Base-by-base conservation (phyloP, 2,797 vertebrate species). In the Spinus pinus region DNA sequence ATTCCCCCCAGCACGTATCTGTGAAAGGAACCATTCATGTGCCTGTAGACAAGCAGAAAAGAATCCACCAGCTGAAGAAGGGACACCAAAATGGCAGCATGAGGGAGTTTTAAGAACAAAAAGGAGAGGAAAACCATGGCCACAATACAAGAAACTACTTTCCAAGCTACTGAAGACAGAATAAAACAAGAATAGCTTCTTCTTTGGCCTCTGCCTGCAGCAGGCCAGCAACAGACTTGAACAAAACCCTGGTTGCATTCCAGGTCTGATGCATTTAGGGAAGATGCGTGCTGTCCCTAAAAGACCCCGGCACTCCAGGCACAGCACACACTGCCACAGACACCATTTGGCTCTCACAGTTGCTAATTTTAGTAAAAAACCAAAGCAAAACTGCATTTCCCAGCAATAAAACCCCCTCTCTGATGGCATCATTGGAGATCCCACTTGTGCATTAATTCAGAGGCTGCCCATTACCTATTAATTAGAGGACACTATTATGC, bases 391-490 rank as follows among this genome's bases (percentile, higher is more conserved):
- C 46, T 80, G 50, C 39, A 28, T 28, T 78, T 91, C 35, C 42
- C 80, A 65, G 72, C 84, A 78, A 57, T 86, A 92, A 96, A 89
- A 82, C 7, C 35, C 51, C 46, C 81, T 30, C 21, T 71, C 58
- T 35, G 12, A 66, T 44, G 42, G 56, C 57, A 91, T 35, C 61
- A 46, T 42, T 37, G 28, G 57, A 93, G 72, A 90, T 54, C 82
- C n/a, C 42, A 47, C n/a, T 88, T 8, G 12, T 7, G 7, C 15
- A 79, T 70, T 82, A 88, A 90, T 89, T 86, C 72, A 67, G 39
- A 83, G 35, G 37, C 53, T 90, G 69, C 20, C 72, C 72, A 83
- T 81, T 88, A 88, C 69, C 87, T 90, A 58, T 86, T 94, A 96
- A 94, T 88, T 88, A 94, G 72, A 57, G 75, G 75, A 72, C 50